Evolutionary conservation across 2,113 vertebrate genomes (phyloP), one percentile per base, ranked within the genome.

Genomic region (Limnothrissa miodon): DNA sequence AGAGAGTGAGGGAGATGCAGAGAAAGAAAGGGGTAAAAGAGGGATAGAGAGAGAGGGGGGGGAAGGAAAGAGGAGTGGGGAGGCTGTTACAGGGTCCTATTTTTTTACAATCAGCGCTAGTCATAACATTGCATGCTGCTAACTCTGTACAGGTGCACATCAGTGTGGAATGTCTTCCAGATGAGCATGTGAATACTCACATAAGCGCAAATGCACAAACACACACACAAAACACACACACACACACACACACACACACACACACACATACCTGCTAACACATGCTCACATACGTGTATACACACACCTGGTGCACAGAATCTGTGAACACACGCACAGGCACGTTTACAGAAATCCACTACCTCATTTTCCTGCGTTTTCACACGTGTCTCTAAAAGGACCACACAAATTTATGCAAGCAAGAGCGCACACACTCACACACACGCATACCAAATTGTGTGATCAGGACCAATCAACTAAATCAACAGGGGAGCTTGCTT

Each of bases 401-500:
- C 8, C 45, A 46, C 45, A 46, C 45, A 46, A 2, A 46, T 9
- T 10, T 56, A 25, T 36, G 4, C 56, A 25, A 2, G 9, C 78
- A 21, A 3, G 5, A 8, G 19, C 81, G 66, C 80, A 10, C 74
- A 79, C 78, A 23, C 84, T 21, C 53, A 17, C 81, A 70, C 56
- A 70, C 39, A 10, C 6, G 23, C 21, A 4, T 0, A 25, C 59
- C 59, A 66, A 66, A n/a, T 66, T 66, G 7, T 25, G 80, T 33
- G 80, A 45, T 82, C 39, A 66, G 45, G 62, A 33, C 62, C 56
- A 45, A 29, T 82, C 80, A 80, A 80, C 84, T 85, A 84, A 74
- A 85, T 83, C 81, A 87, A 85, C 74, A 87, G 48, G 8, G 45
- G 80, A 85, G 56, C 70, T 29, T 25, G n/a, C 59, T 2, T 66